Conservation (phyloP, 2,888 invertebrate species). For the Euclidia mi region DNA sequence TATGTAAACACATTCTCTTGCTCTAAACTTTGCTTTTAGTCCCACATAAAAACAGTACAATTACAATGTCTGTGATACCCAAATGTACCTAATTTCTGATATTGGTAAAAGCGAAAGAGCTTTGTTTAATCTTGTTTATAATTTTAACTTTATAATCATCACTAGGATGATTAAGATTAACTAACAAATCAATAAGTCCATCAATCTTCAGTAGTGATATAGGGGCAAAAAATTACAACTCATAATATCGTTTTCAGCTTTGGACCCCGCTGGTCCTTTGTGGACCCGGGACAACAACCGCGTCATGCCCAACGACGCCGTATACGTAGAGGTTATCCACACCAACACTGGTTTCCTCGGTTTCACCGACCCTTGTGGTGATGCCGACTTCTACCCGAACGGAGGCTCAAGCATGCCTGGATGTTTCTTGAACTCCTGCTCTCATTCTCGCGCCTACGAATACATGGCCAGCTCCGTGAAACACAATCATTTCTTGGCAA, state of each 20-base stretch:
- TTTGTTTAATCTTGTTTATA: no score
- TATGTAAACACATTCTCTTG: no score
- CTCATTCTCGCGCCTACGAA: constrained; percentile 69
- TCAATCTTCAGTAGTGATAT: no score
- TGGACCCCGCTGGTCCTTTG: constrained; percentile 82
- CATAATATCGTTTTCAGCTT: constrained; percentile 65
- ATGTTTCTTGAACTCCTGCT: constrained; percentile 70
- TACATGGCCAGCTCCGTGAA: constrained; percentile 74
- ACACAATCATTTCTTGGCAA: constrained; percentile 67
- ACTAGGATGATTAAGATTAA: no score
- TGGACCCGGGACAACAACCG: constrained; percentile 67
- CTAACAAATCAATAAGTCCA: no score
- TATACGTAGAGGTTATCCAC: constrained; percentile 82
- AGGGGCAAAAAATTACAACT: no score
- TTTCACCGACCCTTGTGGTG: constrained; percentile 66
- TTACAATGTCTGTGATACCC: no score
- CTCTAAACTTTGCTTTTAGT: no score
- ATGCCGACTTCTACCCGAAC: constrained; percentile 80
- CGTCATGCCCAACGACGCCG: constrained; percentile 65
- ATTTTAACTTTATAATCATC: no score
- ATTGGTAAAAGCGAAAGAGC: no score
- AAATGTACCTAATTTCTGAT: background rate
- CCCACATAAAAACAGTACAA: no score
- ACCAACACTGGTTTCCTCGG: constrained; percentile 73
- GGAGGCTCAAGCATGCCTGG: constrained; percentile 77